Base-by-base conservation (phyloP, 2,113 vertebrate genomes). In the Stomatorhinus ivindoensis region DNA sequence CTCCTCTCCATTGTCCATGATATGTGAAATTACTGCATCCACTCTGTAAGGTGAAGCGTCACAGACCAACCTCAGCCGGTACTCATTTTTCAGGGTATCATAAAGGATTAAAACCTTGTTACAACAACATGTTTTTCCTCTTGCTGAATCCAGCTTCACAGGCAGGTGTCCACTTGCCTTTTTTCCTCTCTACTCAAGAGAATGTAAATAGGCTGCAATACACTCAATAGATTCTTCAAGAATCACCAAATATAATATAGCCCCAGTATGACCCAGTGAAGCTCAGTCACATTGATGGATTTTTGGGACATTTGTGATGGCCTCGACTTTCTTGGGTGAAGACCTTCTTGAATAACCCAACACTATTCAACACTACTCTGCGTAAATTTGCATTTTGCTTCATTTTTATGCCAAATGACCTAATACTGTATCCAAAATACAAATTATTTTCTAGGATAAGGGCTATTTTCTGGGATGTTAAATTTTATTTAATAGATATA, bases 201-300 rank as follows among this genome's bases (percentile, higher is more conserved):
- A n/a, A 39, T 17, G n/a, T 90, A 51, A 10, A 91, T 13, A 13
- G 17, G 85, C 55, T 91, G 83, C 13, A 89, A 53, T 9, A 42
- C 1, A 69, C 39, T 90, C 19, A 73, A 89, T 2, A 76, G 53
- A 61, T 89, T 87, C 83, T 55, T 46, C 24, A 90, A 13, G 10
- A 89, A 90, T 1, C 73, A 3, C 46, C 87, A 80, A 90, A 82
- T 89, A 35, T 90, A 90, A 19, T 89, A 89, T 15, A 53, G 15
- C 89, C 83, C 1, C 88, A 39, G 27, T 88, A 91, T 39, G 61
- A 89, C 46, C 55, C 10, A n/a, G n/a, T n/a, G n/a, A 35, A 88
- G 4, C 51, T 87, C 86, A 24, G 65, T 27, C 21, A 87, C 65
- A 69, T 31, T 27, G 58, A 69, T 31, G 9, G n/a, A 27, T 69